Base-by-base conservation (phyloP, 2,113 vertebrate species). In the Alethe diademata region DNA sequence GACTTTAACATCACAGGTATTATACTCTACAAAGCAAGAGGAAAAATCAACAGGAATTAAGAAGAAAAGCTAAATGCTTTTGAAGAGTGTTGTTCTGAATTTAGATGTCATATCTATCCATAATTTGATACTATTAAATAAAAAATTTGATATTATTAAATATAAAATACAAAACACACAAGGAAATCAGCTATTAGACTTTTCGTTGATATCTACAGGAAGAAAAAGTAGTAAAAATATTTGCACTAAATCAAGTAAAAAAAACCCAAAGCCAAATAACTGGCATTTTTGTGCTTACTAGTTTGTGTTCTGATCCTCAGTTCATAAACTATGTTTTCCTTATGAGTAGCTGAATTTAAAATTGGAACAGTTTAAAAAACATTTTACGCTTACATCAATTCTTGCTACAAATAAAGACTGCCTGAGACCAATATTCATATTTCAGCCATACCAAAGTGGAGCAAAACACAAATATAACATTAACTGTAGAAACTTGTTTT, bases 181-280 rank as follows among this genome's bases (percentile, higher is more conserved):
- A 56, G 14, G 9, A 82, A 93, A 82, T 47, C 10, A 62, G 7
- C 22, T 61, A 8, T 57, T 74, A 6, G 24, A 58, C 10, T 1
- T 35, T 50, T 71, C 35, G 51, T 58, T 47, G 1, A 2, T 67
- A 5, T 42, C 54, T 50, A 25, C 5, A 48, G 2, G 5, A 22
- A 45, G 19, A 33, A 89, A 94, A 95, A 47, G 2, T 2, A 57
- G 19, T 23, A 66, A 33, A 76, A 43, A 47, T 76, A 84, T 35
- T 80, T 87, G 3, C 7, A 65, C 0, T 43, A 35, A 87, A 65
- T 47, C 2, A 43, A 48, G 12, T 56, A 2, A 72, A 78, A 69
- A 74, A 9, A 48, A 14, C 0, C 2, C 1, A 22, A 66, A 56
- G 3, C 3, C 2, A 40, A 56, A 42, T 38, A 48, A 48, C 9